Evolutionary conservation across 2,888 invertebrate genomes (phyloP).

Genomic region (Caenorhabditis sp.): DNA sequence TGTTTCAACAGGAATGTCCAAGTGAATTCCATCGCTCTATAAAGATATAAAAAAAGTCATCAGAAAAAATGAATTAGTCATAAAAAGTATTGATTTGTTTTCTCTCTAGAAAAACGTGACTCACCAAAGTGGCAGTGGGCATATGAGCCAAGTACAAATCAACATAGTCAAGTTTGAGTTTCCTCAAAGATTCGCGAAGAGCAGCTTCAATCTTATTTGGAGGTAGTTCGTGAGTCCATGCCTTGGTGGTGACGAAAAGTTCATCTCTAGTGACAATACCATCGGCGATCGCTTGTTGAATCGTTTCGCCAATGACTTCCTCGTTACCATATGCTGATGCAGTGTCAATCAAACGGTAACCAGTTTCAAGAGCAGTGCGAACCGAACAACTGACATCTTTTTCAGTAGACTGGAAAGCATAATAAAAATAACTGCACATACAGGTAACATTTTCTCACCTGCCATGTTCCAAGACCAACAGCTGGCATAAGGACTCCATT

Average conservation of each 20-base stretch:
- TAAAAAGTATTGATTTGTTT: no score
- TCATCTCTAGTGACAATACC: slow-evolving; percentile 81
- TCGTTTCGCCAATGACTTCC: slow-evolving; percentile 79
- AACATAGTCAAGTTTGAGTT: slow-evolving; percentile 81
- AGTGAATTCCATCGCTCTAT: neutral
- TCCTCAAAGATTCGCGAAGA: slow-evolving; percentile 72
- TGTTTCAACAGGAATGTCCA: slow-evolving; percentile 49
- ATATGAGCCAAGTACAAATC: slow-evolving; percentile 85
- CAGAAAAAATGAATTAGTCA: no score
- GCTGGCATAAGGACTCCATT: slow-evolving; percentile 59
- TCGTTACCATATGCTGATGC: slow-evolving; percentile 84
- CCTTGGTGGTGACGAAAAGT: slow-evolving; percentile 84
- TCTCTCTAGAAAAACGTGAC: no score
- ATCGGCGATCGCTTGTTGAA: slow-evolving; percentile 79
- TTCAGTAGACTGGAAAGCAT: slow-evolving; percentile 63
- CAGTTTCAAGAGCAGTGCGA: slow-evolving; percentile 79
- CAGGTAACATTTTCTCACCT: no score
- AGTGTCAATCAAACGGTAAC: slow-evolving; percentile 85
- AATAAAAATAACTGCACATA: no score
- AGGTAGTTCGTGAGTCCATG: slow-evolving; percentile 37
- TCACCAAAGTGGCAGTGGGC: slow-evolving; percentile 76
- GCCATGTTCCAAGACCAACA: slow-evolving; percentile 62
- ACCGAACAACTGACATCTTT: slow-evolving; percentile 79
- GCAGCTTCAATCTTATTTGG: slow-evolving; percentile 38
- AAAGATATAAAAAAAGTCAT: neutral